phyloP scores from a whole-genome alignment of 2,797 vertebrate species.

The Halcyon chelicuti region DNA sequence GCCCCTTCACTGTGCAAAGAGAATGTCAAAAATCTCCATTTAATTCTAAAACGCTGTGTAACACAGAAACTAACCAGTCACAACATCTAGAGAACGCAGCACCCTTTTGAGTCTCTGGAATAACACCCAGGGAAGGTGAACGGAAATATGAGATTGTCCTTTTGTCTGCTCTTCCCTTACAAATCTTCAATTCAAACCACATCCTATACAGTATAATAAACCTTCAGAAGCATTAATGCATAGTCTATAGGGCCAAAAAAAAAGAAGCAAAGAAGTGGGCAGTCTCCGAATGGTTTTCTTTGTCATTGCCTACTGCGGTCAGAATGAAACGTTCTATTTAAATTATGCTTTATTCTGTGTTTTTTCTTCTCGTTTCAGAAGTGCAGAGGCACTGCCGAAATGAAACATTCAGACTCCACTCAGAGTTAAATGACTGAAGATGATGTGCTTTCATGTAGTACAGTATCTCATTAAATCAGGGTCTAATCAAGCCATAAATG shows the following conservation, averaged over 20 bases:
- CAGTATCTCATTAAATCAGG: slow-evolving; percentile 29
- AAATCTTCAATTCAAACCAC: slow-evolving; percentile 26
- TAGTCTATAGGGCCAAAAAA: background rate
- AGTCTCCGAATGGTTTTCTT: slow-evolving; percentile 51
- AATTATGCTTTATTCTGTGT: slow-evolving; percentile 14
- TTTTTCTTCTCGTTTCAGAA: background rate
- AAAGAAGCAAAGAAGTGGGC: slow-evolving; percentile 41
- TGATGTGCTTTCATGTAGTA: background rate
- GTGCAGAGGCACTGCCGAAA: background rate
- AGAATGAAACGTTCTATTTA: slow-evolving; percentile 39
- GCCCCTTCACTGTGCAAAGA: background rate
- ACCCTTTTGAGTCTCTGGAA: background rate
- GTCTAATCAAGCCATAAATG: slow-evolving; percentile 55
- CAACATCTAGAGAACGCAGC: slow-evolving; percentile 7
- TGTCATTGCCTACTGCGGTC: slow-evolving; percentile 36
- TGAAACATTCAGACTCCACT: slow-evolving; percentile 2
- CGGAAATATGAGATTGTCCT: slow-evolving; percentile 1
- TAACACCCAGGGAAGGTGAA: background rate
- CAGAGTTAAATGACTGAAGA: slow-evolving; percentile 21
- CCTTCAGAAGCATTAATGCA: slow-evolving; percentile 16
- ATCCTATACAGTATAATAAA: slow-evolving; percentile 32
- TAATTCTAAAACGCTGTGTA: background rate
- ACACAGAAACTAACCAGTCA: background rate
- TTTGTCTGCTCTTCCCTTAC: slow-evolving; percentile 8
- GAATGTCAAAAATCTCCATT: background rate